Evolutionary conservation across 2,113 vertebrate species (phyloP), one percentile per base, ranked within the genome.

Genomic region (Bambusicola thoracicus): DNA sequence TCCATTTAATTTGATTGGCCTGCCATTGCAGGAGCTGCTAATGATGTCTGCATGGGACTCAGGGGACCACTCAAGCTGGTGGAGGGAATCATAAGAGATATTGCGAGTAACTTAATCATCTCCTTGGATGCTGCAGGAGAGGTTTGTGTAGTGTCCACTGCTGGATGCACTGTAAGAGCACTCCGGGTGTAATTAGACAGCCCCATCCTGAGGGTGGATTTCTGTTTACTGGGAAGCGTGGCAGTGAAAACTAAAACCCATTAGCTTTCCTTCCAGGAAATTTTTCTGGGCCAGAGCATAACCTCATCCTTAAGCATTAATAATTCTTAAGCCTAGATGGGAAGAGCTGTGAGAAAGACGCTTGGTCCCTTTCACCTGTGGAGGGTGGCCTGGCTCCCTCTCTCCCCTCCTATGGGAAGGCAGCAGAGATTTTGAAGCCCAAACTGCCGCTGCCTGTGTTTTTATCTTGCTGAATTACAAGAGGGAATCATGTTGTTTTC

Each of bases 1-100:
- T 96, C 89, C 93, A 86, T 88, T 95, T 97, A 83, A 92, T 95
- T 94, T 95, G 94, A 95, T 91, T 94, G 94, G 94, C 94, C 91
- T 94, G 89, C 82, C 93, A 78, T 90, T 95, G 94, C 90, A 83
- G 82, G 85, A 94, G 95, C 93, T 94, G 93, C 93, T 96, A 95
- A 96, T 96, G 95, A 92, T 94, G 94, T 81, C 94, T 95, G 89
- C 95, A 95, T 95, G 91, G 83, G 85, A 21, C 94, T 92, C 94
- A 0, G 34, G 92, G 89, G 93, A 96, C 85, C 91, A 89, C 87
- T 95, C 94, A 79, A 66, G 81, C 91, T 96, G 91, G 94, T 94
- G 89, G 77, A 95, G 89, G 81, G 89, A 89, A 90, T 94, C 94
- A 38, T 86, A 83, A 87, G 95, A 94, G 94, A 48, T 67, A 90